Base-by-base conservation (phyloP, 2,888 invertebrate genomes). In the Cerceris rybyensis region DNA sequence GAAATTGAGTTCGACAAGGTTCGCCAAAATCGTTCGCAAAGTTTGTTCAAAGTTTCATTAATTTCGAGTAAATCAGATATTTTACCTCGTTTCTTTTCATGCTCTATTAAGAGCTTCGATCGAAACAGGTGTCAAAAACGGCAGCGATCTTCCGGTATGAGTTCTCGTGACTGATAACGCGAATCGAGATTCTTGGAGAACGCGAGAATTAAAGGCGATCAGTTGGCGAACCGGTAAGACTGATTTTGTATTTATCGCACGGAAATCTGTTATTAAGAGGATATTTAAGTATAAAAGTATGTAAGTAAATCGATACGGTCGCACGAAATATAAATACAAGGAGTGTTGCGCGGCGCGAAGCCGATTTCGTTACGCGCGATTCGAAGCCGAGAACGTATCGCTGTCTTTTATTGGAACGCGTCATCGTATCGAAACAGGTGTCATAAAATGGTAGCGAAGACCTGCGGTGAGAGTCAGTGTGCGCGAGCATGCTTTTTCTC, bases 81-180 rank as follows among this genome's bases (percentile, higher is more conserved):
- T 28, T 4, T 28, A 28, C 28, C 28, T 28, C 2, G 1, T 28
- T 28, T 28, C 1, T 28, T 28, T 28, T 28, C 28, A 4, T 28
- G 1, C 28, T n/a, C 28, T 28, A 28, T 4, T 28, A 28, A 4
- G 28, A 39, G 28, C 46, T 1, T 16, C 49, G 17, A 81, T 75
- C 72, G 61, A n/a, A 76, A 78, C 80, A 78, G 76, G 76, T 83
- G 81, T 71, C 81, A 81, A 83, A 83, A 83, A 59, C 59, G 67
- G 61, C 65, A 60, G 58, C 66, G 60, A 57, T 55, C 76, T 46
- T 64, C 54, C 42, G 67, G 41, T 46, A 66, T 69, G 59, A 42
- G 61, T 9, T 46, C 43, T 28, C n/a, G 54, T 9, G 46, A 46
- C 28, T 28, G 72, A 61, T 82, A 77, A 74, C 75, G 61, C 42